Evolutionary conservation across 2,888 invertebrate genomes (phyloP), one percentile per base, ranked within the genome.

Genomic region (Escarpia spicata): DNA sequence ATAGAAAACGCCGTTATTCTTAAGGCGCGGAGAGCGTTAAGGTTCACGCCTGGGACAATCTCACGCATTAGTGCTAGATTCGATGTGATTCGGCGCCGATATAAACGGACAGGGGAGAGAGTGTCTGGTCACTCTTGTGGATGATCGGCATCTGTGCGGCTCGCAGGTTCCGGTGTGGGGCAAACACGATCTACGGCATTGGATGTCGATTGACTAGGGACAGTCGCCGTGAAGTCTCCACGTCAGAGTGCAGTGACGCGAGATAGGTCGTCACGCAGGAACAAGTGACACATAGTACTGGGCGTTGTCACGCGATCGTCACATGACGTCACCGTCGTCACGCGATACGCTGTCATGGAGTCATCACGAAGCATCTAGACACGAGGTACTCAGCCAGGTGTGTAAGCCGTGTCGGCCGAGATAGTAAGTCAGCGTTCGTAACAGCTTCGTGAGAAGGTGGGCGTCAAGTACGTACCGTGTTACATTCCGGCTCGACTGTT

Each of bases 1-100:
- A 75, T 75, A 75, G 75, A 75, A 75, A 75, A 75, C n/a, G 75
- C 52, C 75, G 75, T 75, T 75, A 75, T 75, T 75, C 75, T 75
- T 75, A 75, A 19, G 15, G 75, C 15, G 75, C 75, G 26, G 75
- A 15, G 26, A 26, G 75, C 75, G 75, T 26, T 15, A 75, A n/a
- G n/a, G 75, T 75, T 75, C 75, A 75, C 75, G 75, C 75, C 75
- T 75, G 75, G 75, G 75, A 75, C 75, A 19, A 75, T 75, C 75
- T 75, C 19, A 26, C 75, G 75, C 75, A 26, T 75, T 75, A 75
- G 75, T 26, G 75, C n/a, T 75, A 75, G 26, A 75, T 75, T 75
- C 75, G 75, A 8, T 75, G 75, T 26, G 75, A 75, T 75, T 26
- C 26, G 19, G 75, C 19, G n/a, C 19, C 75, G n/a, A 75, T 75